These are phyloP conservation scores for Hipparchia semele DNA, from an alignment of 2,888 invertebrate species.

Conservation along the genomic window DNA sequence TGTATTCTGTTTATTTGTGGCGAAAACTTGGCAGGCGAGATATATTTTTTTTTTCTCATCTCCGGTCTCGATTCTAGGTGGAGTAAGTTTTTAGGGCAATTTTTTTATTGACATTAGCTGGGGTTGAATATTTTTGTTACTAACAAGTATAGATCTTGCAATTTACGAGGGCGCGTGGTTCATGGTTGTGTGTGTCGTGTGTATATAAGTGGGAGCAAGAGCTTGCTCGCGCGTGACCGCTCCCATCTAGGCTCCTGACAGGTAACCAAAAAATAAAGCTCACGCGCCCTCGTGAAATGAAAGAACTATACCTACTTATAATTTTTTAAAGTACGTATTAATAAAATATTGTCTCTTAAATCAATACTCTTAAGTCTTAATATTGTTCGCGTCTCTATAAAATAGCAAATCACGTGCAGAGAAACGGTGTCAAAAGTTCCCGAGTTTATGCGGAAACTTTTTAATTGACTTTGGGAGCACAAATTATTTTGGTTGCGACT, in stretches of 20 bases:
- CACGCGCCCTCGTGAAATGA: no score
- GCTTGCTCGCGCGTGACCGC: no score
- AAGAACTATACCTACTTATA: no score
- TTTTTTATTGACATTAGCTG: not conserved
- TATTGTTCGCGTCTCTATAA: not conserved
- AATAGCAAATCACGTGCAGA: conserved; percentile 8
- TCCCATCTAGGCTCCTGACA: no score
- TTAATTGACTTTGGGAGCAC: conserved; percentile 53
- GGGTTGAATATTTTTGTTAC: no score
- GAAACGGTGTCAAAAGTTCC: not conserved
- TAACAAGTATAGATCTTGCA: no score
- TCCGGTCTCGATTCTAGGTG: not conserved
- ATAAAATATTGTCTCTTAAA: no score
- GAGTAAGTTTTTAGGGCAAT: not conserved
- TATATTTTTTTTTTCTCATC: not conserved
- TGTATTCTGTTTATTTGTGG: conserved; percentile 13
- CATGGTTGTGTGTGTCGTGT: no score
- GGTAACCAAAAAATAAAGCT: no score
- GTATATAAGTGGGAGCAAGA: no score
- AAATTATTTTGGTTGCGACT: conserved; percentile 45
- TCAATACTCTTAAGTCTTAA: not conserved
- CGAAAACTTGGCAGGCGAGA: not conserved
- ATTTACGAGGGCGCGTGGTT: no score
- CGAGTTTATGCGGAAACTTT: conserved; percentile 47
- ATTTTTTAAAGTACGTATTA: no score